These are phyloP conservation scores for Onychomys arenicola DNA, from an alignment of 2,797 vertebrate genomes.

Conservation along the genomic window DNA sequence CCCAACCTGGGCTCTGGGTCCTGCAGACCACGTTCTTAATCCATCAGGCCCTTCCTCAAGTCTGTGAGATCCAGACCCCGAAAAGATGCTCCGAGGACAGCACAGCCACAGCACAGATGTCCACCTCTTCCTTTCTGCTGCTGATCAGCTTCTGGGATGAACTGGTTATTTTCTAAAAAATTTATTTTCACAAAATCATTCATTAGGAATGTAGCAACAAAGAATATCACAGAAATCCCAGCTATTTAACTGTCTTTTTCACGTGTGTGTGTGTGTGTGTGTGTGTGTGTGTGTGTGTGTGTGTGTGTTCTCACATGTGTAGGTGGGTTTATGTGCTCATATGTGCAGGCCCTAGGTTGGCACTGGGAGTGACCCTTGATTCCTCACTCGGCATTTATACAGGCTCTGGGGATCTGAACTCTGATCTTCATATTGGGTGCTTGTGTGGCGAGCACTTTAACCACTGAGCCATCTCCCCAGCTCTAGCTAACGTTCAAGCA, in stretches of 20 bases:
- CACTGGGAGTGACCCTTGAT: background rate
- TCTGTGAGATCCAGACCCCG: constrained; percentile 75
- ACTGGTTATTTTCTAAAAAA: constrained; percentile 83
- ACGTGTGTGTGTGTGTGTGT: background rate
- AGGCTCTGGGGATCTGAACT: background rate
- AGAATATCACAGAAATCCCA: background rate
- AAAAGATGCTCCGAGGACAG: constrained; percentile 80
- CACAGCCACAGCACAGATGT: constrained; percentile 71
- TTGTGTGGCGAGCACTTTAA: background rate
- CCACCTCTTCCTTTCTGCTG: constrained; percentile 73
- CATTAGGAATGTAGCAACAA: background rate
- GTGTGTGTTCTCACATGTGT: background rate
- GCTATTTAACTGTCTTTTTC: background rate
- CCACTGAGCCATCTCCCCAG: background rate
- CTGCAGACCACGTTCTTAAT: background rate
- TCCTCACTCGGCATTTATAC: background rate
- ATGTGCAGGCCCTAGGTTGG: background rate
- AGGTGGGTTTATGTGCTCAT: too few relatives aligned
- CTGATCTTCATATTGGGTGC: background rate
- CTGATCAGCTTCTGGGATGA: constrained; percentile 72
- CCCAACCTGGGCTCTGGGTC: background rate
- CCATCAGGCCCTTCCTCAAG: background rate
- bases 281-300: background rate
- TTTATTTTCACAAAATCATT: constrained; percentile 47
- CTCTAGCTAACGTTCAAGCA: background rate